Conservation (phyloP, 2,113 vertebrate species). For the Pseudorectes ferrugineus region DNA sequence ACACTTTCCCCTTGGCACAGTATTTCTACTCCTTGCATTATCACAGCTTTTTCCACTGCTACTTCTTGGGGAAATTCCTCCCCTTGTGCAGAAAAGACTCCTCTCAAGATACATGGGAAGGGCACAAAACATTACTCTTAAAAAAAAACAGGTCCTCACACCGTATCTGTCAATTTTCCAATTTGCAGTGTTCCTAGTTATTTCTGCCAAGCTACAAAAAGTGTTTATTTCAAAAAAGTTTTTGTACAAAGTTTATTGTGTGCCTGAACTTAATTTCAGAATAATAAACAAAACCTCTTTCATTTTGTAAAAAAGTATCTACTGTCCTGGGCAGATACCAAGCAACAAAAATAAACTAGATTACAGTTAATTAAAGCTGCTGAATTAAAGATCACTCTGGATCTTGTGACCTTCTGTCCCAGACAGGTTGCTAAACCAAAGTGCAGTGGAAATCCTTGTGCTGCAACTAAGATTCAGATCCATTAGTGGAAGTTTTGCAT, state of each 20-base stretch:
- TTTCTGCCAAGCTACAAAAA: neutral
- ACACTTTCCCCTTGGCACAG: rapidly evolving
- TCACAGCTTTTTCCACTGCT: neutral
- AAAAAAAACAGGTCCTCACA: neutral
- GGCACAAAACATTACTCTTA: neutral
- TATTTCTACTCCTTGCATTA: neutral
- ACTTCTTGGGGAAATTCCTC: neutral
- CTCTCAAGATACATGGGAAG: neutral
- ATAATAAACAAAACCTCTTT: neutral
- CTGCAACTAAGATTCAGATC: neutral
- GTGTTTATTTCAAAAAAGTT: neutral
- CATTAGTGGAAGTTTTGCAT: neutral
- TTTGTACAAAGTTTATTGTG: neutral
- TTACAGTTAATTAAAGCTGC: neutral
- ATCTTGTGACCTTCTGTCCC: neutral
- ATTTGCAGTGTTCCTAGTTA: neutral
- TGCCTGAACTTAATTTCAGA: neutral
- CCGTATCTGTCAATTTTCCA: neutral
- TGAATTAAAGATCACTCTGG: neutral
- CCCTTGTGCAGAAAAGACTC: neutral
- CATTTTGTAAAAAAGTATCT: neutral
- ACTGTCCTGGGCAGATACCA: neutral
- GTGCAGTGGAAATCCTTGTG: neutral
- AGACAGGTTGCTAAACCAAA: neutral
- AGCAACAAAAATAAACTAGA: neutral